phyloP scores from a whole-genome alignment of 2,113 vertebrate species.

The Marcusenius ussheri region DNA sequence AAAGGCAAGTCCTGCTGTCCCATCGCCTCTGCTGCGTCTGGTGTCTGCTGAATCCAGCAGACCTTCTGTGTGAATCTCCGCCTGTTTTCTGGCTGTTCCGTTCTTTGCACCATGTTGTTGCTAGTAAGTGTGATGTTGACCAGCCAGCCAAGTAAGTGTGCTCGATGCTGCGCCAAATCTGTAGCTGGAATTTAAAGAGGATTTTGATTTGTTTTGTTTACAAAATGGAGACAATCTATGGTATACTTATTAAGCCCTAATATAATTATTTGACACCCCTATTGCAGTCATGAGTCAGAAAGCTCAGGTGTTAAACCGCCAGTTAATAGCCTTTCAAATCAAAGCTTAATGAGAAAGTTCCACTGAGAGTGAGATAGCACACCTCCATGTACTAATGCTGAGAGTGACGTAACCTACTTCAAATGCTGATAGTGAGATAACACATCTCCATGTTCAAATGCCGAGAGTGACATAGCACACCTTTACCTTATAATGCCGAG shows the following conservation, averaged over 20 bases:
- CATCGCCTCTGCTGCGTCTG: neutral
- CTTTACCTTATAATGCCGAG: neutral
- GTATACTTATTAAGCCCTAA: neutral
- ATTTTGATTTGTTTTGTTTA: neutral
- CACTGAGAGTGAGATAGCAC: neutral
- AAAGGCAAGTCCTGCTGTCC: neutral
- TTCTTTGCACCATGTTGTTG: neutral
- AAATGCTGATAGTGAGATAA: neutral
- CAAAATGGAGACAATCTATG: neutral
- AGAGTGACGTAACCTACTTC: neutral
- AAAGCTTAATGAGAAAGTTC: neutral
- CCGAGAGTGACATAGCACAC: neutral
- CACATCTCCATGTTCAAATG: neutral
- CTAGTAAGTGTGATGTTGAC: neutral
- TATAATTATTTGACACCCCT: neutral
- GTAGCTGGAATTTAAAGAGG: neutral
- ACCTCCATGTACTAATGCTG: neutral
- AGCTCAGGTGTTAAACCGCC: conserved; percentile 15
- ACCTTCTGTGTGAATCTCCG: neutral
- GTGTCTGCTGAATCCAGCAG: neutral
- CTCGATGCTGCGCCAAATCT: neutral
- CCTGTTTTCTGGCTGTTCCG: neutral
- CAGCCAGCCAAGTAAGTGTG: neutral
- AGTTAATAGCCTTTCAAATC: conserved; percentile 10
- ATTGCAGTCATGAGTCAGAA: neutral